Conservation (phyloP, 2,113 vertebrate species). For the Noturus placidus region DNA sequence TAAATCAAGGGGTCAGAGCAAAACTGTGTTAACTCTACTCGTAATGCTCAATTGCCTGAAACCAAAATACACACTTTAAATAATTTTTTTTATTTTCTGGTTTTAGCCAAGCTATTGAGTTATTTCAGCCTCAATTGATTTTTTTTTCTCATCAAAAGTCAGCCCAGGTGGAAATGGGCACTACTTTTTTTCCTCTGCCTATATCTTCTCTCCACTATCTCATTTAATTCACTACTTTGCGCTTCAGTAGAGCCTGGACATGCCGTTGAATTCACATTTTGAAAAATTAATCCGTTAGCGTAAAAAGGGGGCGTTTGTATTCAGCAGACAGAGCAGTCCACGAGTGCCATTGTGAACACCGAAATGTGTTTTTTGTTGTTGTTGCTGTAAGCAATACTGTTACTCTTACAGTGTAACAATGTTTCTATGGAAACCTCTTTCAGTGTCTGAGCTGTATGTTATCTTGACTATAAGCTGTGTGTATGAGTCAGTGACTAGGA, state of each 20-base stretch:
- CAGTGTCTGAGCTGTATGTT: background rate
- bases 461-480: background rate
- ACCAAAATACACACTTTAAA: background rate
- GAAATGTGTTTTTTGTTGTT: too few species aligned
- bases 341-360: background rate
- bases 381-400: background rate
- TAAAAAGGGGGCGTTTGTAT: background rate
- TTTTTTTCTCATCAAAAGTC: slow-evolving; percentile 14
- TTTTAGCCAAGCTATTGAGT: background rate
- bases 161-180: slow-evolving; percentile 9
- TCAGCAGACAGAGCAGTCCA: background rate
- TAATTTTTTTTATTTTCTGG: background rate
- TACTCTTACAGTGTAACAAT: background rate
- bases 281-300: slow-evolving; percentile 18
- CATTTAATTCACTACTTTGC: slow-evolving; percentile 3
- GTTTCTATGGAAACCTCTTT: background rate
- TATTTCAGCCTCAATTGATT: slow-evolving; percentile 18
- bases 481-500: background rate
- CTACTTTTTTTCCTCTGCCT: background rate
- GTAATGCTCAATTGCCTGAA: background rate
- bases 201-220: background rate
- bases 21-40: background rate
- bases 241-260: background rate
- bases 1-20: background rate
- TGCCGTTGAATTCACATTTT: slow-evolving; percentile 5